Evolutionary conservation across 2,113 vertebrate species (phyloP), one percentile per base, ranked within the genome.

Genomic region (Loxodonta africana): DNA sequence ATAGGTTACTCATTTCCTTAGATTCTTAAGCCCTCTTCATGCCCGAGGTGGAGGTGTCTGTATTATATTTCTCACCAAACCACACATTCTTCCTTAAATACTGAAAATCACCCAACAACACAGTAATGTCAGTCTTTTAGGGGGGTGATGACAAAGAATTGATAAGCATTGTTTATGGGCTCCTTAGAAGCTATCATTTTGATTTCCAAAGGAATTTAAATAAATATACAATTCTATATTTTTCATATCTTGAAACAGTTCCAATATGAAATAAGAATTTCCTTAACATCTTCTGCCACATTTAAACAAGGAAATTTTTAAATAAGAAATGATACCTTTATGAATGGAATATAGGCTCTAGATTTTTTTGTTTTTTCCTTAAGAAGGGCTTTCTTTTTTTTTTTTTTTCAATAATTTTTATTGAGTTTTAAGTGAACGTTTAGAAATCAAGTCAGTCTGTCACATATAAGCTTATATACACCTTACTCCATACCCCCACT

Each of bases 221-320:
- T 69, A 91, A 97, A 33, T 0, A 1, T 0, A 96, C 8, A 28
- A 95, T 96, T 97, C 83, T 91, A 14, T 62, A 51, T 88, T 94
- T 95, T 96, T 91, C 44, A 84, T 37, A 2, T 60, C 77, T 96
- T 93, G 73, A 96, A 62, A 96, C 97, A 97, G 97, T 89, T 92
- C 57, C 37, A 95, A 1, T 21, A n/a, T 57, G 46, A 96, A 95
- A 97, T 23, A 2, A 92, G 48, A 97, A 94, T 48, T 23, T 80
- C 21, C 44, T 92, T 37, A 65, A 15, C 63, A 53, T 21, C 21
- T 20, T 48, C n/a, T 82, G 21, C 63, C 46, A 92, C 81, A 82
- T 81, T 44, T 33, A 90, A 92, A 46, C 14, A 62, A 67, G 18
- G 88, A 83, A 46, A 25, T n/a, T 41, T 83, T 89, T 62, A 84